Evolutionary conservation across 2,888 invertebrate species (phyloP).

Genomic region (Glaucopsyche alexis): DNA sequence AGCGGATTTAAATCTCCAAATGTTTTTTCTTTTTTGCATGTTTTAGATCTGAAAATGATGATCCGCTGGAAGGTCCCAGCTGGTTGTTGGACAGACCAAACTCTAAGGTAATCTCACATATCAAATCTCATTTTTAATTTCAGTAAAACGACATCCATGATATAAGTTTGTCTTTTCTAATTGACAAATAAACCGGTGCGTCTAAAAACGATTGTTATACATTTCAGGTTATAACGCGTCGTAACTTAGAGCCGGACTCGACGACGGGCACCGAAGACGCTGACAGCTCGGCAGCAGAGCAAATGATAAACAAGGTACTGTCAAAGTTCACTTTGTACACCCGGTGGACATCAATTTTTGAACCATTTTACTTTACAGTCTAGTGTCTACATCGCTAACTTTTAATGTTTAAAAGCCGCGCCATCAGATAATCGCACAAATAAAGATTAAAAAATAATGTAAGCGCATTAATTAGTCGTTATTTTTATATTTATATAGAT

Average conservation of each 20-base stretch:
- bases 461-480: not conserved
- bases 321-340: too few relatives aligned
- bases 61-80: conserved; percentile 71
- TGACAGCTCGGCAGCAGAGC: not conserved
- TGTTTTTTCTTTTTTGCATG: conserved; percentile 26
- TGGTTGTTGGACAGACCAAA: conserved; percentile 58
- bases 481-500: not conserved
- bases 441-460: too few relatives aligned
- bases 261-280: conserved; percentile 53
- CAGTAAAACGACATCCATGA: too few relatives aligned
- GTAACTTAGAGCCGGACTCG: conserved; percentile 57
- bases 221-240: conserved; percentile 5
- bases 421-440: too few relatives aligned
- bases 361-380: too few relatives aligned
- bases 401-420: too few relatives aligned
- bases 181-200: too few relatives aligned
- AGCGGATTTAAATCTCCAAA: too few relatives aligned
- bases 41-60: conserved; percentile 51
- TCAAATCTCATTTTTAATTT: not conserved
- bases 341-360: too few relatives aligned
- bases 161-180: too few relatives aligned
- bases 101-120: conserved; percentile 42
- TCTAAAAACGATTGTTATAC: not conserved
- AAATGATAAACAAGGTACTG: conserved; percentile 2
- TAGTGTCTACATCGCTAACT: too few relatives aligned